phyloP scores from a whole-genome alignment of 1,140 invertebrate species.

The Leptinotarsa texana region DNA sequence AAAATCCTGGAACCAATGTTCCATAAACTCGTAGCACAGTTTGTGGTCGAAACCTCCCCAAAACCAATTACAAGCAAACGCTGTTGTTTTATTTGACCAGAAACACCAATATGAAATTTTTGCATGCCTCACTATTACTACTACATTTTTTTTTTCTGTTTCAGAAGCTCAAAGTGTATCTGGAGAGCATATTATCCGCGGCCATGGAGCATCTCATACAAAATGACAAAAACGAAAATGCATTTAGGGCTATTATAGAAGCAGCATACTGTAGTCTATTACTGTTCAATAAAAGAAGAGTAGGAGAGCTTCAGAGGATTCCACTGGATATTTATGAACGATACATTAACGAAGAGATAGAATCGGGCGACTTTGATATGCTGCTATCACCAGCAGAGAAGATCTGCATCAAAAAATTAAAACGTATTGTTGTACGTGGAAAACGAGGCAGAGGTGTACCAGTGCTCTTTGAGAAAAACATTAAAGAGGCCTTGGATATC shows the following conservation, averaged over 20 bases:
- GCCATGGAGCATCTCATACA: constrained; percentile 14
- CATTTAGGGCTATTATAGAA: constrained; percentile 25
- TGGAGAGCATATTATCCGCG: constrained; percentile 30
- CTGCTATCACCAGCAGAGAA: constrained; percentile 28
- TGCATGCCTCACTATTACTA: too few relatives aligned
- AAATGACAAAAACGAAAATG: constrained; percentile 1
- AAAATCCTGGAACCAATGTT: too few relatives aligned
- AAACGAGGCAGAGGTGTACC: constrained; percentile 40
- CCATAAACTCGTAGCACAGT: too few relatives aligned
- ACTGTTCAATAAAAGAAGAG: constrained; percentile 34
- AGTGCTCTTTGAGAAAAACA: constrained; percentile 35
- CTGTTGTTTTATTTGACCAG: too few relatives aligned
- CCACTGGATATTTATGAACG: constrained; percentile 23
- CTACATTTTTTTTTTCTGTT: too few relatives aligned
- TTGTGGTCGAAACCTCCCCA: too few relatives aligned
- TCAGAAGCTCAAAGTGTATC: constrained; percentile 32
- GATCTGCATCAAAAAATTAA: constrained; percentile 35
- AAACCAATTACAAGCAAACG: too few relatives aligned
- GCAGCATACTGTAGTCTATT: constrained; percentile 31
- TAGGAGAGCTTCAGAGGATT: constrained; percentile 31
- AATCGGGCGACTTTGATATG: constrained; percentile 36
- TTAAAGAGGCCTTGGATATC: constrained; percentile 32
- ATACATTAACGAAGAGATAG: constrained; percentile 21
- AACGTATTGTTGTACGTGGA: constrained; percentile 32
- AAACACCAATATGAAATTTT: too few relatives aligned